Evolutionary conservation across 92 coral and sea anemone species (phyloP).

Genomic region (Palythoa caribaeorum): DNA sequence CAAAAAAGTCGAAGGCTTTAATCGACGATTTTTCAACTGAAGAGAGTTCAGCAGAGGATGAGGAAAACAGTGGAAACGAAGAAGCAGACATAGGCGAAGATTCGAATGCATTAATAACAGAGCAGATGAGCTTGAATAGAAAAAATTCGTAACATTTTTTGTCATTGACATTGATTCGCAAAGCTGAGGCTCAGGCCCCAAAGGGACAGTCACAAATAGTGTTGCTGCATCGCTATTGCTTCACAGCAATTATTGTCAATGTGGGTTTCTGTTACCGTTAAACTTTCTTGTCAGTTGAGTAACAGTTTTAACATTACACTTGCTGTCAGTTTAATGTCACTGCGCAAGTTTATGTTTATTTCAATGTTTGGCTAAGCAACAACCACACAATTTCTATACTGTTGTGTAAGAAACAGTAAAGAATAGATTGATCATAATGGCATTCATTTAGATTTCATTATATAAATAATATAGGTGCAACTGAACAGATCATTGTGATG

Average conservation of each 20-base stretch:
- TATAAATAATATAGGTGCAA: constrained; percentile 40
- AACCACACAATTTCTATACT: constrained; percentile 34
- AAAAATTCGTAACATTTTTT: constrained; percentile 31
- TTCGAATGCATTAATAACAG: constrained; percentile 10
- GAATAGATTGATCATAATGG: constrained; percentile 39
- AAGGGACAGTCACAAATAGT: constrained; percentile 42
- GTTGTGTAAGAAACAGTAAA: constrained; percentile 41
- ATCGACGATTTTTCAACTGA: constrained; percentile 9
- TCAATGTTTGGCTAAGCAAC: constrained; percentile 41
- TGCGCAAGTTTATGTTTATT: constrained; percentile 40
- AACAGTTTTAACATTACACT: constrained; percentile 24
- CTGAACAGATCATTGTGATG: constrained; percentile 49
- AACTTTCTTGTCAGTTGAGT: constrained; percentile 48
- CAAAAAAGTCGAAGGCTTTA: constrained; percentile 12
- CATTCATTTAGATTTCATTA: constrained; percentile 24
- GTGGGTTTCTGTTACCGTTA: constrained; percentile 47
- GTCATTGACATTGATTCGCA: constrained; percentile 40
- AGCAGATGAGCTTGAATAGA: constrained; percentile 13
- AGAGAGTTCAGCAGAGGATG: constrained; percentile 14
- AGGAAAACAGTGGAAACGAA: constrained; percentile 8
- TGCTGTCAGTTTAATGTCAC: constrained; percentile 36
- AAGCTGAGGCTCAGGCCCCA: constrained; percentile 45
- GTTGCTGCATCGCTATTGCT: constrained; percentile 36
- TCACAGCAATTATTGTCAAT: constrained; percentile 40
- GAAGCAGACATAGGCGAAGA: constrained; percentile 8